Evolutionary conservation across 2,113 vertebrate genomes (phyloP).

Genomic region (Indicator indicator): DNA sequence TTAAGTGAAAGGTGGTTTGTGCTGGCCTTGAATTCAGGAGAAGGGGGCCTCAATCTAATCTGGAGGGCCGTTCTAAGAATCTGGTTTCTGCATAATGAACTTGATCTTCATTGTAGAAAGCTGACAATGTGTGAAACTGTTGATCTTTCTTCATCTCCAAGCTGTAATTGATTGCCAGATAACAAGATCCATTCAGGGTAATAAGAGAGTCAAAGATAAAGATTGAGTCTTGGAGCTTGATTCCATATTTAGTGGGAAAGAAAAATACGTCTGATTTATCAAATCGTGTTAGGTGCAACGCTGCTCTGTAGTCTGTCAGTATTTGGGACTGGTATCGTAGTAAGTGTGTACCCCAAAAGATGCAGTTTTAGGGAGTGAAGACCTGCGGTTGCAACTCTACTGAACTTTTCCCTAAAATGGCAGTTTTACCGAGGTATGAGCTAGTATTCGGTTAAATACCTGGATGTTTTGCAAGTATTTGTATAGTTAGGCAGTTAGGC

Average conservation of each 20-base stretch:
- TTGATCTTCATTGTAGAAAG: conserved; percentile 6
- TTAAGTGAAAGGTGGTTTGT: conserved; percentile 23
- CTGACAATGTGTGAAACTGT: conserved; percentile 22
- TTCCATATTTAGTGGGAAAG: conserved; percentile 1
- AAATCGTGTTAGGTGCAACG: background rate
- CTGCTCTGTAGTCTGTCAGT: background rate
- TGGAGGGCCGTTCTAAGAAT: background rate
- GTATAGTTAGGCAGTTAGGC: background rate
- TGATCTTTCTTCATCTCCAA: conserved; percentile 28
- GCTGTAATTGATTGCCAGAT: conserved; percentile 28
- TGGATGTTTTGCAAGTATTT: background rate
- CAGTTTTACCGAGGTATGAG: background rate
- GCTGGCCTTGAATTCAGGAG: conserved; percentile 1
- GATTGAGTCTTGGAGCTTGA: background rate
- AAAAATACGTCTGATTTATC: background rate
- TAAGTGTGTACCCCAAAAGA: background rate
- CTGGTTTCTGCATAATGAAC: conserved; percentile 17
- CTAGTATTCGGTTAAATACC: background rate
- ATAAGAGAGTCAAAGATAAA: background rate
- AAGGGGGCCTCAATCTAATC: background rate
- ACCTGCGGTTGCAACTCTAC: background rate
- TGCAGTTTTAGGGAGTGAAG: background rate
- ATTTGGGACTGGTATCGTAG: background rate
- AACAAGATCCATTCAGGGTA: conserved; percentile 22
- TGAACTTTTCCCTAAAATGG: background rate